Conservation (phyloP, 1,140 invertebrate genomes). For the Drosophila pseudoobscura region DNA sequence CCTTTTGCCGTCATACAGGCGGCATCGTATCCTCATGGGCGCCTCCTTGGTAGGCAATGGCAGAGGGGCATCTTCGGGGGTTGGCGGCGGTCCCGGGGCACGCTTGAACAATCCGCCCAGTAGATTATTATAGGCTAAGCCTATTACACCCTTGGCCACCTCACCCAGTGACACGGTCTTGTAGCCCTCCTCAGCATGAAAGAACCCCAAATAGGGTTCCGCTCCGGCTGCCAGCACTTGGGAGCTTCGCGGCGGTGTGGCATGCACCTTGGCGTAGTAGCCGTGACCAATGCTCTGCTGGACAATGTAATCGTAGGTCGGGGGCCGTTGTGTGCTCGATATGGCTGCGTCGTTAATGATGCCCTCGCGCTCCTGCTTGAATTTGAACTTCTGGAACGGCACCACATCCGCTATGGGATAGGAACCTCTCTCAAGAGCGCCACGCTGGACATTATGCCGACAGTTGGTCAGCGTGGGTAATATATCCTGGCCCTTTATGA, state of each 20-base stretch:
- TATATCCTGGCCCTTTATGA: constrained; percentile 92
- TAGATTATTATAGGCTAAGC: constrained; percentile 87
- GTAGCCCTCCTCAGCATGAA: constrained; percentile 94
- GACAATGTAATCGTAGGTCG: constrained; percentile 93
- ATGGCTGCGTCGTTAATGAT: constrained; percentile 90
- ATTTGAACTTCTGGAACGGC: constrained; percentile 92
- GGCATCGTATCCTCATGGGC: constrained; percentile 88
- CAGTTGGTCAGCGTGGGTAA: constrained; percentile 84
- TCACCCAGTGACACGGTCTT: constrained; percentile 89
- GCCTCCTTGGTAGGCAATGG: constrained; percentile 86
- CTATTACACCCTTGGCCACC: constrained; percentile 94
- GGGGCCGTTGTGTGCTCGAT: constrained; percentile 89
- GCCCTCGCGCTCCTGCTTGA: constrained; percentile 88
- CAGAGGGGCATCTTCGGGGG: constrained; percentile 36
- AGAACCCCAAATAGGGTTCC: constrained; percentile 93
- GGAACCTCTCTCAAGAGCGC: constrained; percentile 38
- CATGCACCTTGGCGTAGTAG: constrained; percentile 86
- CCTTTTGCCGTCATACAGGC: constrained; percentile 92
- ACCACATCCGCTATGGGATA: constrained; percentile 74
- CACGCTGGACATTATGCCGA: constrained; percentile 68
- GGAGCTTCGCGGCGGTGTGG: constrained; percentile 90
- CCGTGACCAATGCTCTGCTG: constrained; percentile 83
- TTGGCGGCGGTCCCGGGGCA: constrained; percentile 24
- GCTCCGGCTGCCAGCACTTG: constrained; percentile 91
- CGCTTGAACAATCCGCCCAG: constrained; percentile 67